Percentiles rank a stretch among this genome's conserved stretches.
phyloP scores from a whole-genome alignment of 2,797 vertebrate genomes.

The Chrosomus eos region DNA sequence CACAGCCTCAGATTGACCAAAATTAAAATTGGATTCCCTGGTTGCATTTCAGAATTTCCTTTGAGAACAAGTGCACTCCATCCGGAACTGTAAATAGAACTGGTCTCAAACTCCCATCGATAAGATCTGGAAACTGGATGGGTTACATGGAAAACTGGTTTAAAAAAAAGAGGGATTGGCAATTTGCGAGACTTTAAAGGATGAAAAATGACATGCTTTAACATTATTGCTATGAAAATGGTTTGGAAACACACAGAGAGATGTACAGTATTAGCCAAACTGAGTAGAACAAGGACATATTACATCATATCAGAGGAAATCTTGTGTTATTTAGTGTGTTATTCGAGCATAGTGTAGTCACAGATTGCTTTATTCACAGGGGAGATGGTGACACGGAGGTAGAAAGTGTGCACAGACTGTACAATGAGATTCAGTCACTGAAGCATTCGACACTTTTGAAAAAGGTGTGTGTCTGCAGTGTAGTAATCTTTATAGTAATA shows the following conservation, averaged over 20 bases:
- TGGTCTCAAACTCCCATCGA: slow-evolving; percentile 3
- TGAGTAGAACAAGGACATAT: slow-evolving; percentile 46
- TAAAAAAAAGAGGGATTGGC: not conserved
- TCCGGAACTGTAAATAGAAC: slow-evolving; percentile 24
- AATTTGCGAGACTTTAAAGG: slow-evolving; percentile 9
- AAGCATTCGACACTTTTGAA: not conserved
- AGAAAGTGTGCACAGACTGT: slow-evolving; percentile 17
- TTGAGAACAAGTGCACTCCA: slow-evolving; percentile 25
- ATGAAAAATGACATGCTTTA: slow-evolving; percentile 6
- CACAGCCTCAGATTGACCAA: slow-evolving; percentile 1
- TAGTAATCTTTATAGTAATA: not conserved
- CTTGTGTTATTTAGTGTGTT: slow-evolving; percentile 36
- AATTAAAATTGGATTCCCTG: slow-evolving; percentile 22
- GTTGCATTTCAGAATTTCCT: slow-evolving; percentile 8
- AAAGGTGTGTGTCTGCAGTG: not conserved
- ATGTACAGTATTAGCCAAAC: slow-evolving; percentile 40
- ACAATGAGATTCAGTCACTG: slow-evolving; percentile 17
- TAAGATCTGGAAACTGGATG: slow-evolving; percentile 9
- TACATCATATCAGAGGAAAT: slow-evolving; percentile 39
- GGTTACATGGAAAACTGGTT: not conserved
- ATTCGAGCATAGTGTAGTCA: slow-evolving; percentile 36
- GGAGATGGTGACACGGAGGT: slow-evolving; percentile 8
- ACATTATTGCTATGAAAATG: slow-evolving; percentile 13
- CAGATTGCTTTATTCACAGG: slow-evolving; percentile 19
- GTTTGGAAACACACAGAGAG: not conserved